Percentiles rank a stretch among this genome's conserved stretches.
phyloP scores from a whole-genome alignment of 2,797 vertebrate species.

The Artibeus lituratus region DNA sequence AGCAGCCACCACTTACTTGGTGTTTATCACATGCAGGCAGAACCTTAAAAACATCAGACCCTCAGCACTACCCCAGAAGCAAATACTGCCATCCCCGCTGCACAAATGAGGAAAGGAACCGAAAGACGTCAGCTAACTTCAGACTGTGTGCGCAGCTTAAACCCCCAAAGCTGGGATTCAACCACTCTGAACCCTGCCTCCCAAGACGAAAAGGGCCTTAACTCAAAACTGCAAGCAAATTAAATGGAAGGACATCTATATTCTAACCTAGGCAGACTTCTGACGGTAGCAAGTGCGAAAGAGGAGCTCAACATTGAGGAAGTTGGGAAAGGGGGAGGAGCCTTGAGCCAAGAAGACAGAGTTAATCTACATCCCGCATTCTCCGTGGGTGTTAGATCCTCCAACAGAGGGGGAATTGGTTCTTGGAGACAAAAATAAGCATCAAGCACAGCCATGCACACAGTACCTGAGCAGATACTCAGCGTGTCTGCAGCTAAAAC shows the following conservation, averaged over 20 bases:
- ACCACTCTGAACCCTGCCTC: background rate
- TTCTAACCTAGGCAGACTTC: background rate
- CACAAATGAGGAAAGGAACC: background rate
- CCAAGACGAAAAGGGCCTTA: background rate
- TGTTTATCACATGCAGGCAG: background rate
- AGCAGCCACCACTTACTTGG: background rate
- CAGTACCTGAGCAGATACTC: background rate
- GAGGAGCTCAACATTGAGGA: background rate
- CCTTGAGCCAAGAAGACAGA: background rate
- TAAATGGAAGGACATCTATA: background rate
- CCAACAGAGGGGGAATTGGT: background rate
- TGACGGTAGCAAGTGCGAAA: background rate
- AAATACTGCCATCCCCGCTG: fast-evolving
- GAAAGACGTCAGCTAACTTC: background rate
- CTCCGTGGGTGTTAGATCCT: background rate
- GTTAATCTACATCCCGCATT: background rate
- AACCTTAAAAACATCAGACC: background rate
- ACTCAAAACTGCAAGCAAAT: background rate
- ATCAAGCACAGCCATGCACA: background rate
- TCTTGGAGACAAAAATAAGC: background rate
- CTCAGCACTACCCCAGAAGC: background rate
- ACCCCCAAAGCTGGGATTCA: background rate
- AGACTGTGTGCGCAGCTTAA: no score
- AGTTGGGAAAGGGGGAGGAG: background rate
- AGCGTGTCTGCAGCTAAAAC: background rate